These are phyloP conservation scores for Sebastes trivittatus DNA, from an alignment of 2,797 vertebrate genomes.

Conservation along the genomic window DNA sequence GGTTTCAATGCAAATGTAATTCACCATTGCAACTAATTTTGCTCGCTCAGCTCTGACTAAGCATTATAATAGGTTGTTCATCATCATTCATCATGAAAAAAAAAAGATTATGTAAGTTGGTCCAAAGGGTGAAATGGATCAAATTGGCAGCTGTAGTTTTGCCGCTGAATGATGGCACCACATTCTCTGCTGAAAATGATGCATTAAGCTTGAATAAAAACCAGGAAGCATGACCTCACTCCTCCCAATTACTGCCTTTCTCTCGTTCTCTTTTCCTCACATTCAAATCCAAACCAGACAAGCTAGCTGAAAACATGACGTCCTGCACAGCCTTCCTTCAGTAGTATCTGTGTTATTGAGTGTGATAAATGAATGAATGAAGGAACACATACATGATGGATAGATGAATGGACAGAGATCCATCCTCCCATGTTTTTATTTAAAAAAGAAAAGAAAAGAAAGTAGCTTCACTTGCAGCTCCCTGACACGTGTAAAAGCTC, in stretches of 20 bases:
- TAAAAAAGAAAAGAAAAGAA: neutral
- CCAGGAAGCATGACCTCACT: neutral
- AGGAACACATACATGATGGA: neutral
- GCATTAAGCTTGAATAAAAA: constrained; percentile 3
- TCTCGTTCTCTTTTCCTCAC: neutral
- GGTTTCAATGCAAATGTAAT: constrained; percentile 13
- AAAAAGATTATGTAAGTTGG: neutral
- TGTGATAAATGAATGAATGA: neutral
- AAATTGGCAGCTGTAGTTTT: constrained; percentile 17
- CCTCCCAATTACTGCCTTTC: neutral
- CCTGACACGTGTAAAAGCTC: neutral
- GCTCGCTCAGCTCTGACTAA: neutral
- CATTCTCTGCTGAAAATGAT: constrained; percentile 1
- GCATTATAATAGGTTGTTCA: neutral
- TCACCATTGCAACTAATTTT: neutral
- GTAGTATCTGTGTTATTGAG: neutral
- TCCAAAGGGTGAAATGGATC: neutral
- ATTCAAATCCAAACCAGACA: neutral
- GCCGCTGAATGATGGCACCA: neutral
- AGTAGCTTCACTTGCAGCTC: neutral
- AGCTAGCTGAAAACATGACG: neutral
- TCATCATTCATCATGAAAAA: neutral
- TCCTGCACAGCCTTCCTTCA: neutral
- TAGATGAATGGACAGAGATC: neutral
- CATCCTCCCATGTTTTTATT: neutral